Percentiles rank a stretch among this genome's conserved stretches.
phyloP scores from a whole-genome alignment of 1,140 invertebrate genomes.

The Pteromalus puparum region DNA sequence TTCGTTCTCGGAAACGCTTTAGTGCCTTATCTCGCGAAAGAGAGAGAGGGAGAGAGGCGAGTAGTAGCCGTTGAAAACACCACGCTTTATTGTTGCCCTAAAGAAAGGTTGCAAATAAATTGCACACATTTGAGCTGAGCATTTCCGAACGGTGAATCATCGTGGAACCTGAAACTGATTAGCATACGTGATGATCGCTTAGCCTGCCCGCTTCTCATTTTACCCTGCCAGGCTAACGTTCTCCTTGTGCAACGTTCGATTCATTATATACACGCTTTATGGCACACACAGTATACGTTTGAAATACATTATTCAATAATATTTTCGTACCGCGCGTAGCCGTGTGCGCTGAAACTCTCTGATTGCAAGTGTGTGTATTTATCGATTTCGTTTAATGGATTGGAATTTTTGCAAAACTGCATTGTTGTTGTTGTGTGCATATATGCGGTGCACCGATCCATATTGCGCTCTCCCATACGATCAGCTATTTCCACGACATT shows the following conservation, averaged over 20 bases:
- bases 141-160: constrained; percentile 50
- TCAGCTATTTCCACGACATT: constrained; percentile 25
- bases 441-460: neutral
- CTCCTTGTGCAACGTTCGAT: constrained; percentile 4
- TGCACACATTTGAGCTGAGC: constrained; percentile 29
- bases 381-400: neutral
- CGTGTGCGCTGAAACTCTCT: neutral
- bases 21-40: constrained; percentile 17
- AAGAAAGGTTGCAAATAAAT: constrained; percentile 46
- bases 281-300: neutral
- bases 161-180: constrained; percentile 50
- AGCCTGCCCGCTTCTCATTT: constrained; percentile 35
- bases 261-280: neutral
- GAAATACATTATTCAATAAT: constrained; percentile 1
- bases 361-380: neutral
- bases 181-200: constrained; percentile 49
- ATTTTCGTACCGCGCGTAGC: neutral
- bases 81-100: constrained; percentile 36
- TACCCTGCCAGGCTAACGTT: constrained; percentile 17
- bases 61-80: constrained; percentile 30
- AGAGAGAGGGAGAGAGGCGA: neutral
- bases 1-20: constrained; percentile 44
- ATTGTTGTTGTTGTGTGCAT: neutral
- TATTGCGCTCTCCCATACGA: neutral
- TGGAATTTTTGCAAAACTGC: neutral